phyloP scores from a whole-genome alignment of 2,113 vertebrate genomes.

The Ictidomys tridecemlineatus region DNA sequence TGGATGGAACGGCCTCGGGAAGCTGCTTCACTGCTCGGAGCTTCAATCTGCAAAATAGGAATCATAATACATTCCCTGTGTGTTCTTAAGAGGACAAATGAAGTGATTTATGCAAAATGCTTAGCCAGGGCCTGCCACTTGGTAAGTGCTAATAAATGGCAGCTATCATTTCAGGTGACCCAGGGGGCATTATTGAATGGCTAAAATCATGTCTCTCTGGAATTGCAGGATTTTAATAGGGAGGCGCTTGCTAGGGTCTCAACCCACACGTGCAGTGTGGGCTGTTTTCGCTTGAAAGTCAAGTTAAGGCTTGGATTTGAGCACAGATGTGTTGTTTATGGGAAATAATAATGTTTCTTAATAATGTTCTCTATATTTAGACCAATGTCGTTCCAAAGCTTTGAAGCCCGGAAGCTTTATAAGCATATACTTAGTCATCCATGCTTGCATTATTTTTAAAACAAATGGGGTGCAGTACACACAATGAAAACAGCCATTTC shows the following conservation, averaged over 20 bases:
- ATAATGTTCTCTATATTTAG: constrained; percentile 59
- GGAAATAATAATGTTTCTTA: not conserved
- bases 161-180: not conserved
- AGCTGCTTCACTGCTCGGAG: fast-evolving
- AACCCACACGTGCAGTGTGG: fast-evolving
- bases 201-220: not conserved
- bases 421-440: not conserved
- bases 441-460: not conserved
- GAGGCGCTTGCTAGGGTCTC: not conserved
- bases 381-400: not conserved
- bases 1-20: not conserved
- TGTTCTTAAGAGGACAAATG: not conserved
- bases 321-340: not conserved
- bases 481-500: not conserved
- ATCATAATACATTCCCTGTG: fast-evolving
- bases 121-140: not conserved
- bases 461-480: not conserved
- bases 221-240: not conserved
- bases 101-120: not conserved
- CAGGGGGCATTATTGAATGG: not conserved
- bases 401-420: not conserved
- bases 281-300: not conserved
- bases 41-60: not conserved
- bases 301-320: not conserved
- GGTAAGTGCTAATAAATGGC: not conserved